Base-by-base conservation (phyloP, 2,797 vertebrate genomes). In the Sebastolobus altivelis region DNA sequence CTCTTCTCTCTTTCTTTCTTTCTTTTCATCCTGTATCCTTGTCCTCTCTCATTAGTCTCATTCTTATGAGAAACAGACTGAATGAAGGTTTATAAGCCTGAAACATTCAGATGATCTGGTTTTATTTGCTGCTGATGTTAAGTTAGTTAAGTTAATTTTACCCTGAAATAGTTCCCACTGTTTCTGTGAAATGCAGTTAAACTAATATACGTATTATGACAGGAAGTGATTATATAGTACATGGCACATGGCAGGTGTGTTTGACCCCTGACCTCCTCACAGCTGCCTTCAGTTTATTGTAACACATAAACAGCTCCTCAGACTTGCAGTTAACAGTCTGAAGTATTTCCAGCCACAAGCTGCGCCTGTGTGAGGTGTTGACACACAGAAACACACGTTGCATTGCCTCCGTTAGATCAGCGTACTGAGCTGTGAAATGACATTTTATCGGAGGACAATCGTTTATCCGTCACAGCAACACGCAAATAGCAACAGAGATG, bases 371-470 rank as follows among this genome's bases (percentile, higher is more conserved):
- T 52, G n/a, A 63, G n/a, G 25, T 18, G 25, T 61, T 33, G 18
- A 78, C 75, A 61, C n/a, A 70, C 65, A 54, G 62, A 49, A 0
- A 22, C 31, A 12, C 59, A 65, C 37, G 63, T 38, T n/a, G 18
- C 11, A 9, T 35, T 43, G 3, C 56, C 38, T 35, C 31, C 0
- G 8, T 71, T 29, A 60, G 40, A 81, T 82, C 72, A 38, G 79
- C 58, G 65, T 74, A 78, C 29, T 73, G 77, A 75, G 65, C 75
- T 86, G 80, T 81, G 75, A 86, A 86, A 82, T 86, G 1, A 75
- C 70, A 77, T 84, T 72, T 77, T 70, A 80, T 79, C 80, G 22
- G 58, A 72, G 62, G 72, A 81, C 52, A 72, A 78, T 76, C 37
- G 3, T 82, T 82, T 63, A 70, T 81, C 55, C 10, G 37, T 79